These are phyloP conservation scores for Nothoprocta pentlandii DNA, from an alignment of 2,113 vertebrate genomes.

Conservation along the genomic window DNA sequence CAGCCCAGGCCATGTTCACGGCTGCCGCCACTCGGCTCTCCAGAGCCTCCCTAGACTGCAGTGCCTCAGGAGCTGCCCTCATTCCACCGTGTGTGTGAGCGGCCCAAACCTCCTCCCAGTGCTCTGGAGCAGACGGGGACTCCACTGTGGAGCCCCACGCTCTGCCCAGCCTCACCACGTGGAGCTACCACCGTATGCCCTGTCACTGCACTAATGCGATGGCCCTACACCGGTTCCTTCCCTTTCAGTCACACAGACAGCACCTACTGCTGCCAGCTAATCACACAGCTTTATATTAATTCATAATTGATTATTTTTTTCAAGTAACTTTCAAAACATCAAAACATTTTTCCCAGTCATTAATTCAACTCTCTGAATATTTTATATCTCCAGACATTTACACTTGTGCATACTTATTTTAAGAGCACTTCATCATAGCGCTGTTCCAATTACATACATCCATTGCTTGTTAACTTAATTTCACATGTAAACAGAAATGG, in stretches of 20 bases:
- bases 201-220: neutral
- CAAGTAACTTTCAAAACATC: slow-evolving; percentile 31
- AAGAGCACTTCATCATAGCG: slow-evolving; percentile 53
- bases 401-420: slow-evolving; percentile 38
- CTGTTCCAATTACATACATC: slow-evolving; percentile 31
- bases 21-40: neutral
- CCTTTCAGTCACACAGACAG: neutral
- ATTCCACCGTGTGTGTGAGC: neutral
- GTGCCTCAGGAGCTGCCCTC: neutral
- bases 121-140: neutral
- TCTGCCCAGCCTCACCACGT: rapidly evolving
- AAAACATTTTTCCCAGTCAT: neutral
- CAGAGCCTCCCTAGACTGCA: neutral
- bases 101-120: neutral
- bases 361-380: slow-evolving; percentile 62
- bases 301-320: slow-evolving; percentile 20
- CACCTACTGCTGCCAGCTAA: neutral
- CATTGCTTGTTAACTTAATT: slow-evolving; percentile 4
- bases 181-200: neutral
- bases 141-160: neutral
- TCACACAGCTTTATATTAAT: slow-evolving; percentile 49
- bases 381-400: slow-evolving; percentile 58
- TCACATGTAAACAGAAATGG: neutral
- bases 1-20: no score
- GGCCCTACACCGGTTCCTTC: rapidly evolving